Conservation (phyloP, 2,113 vertebrate species). For the Lycaon pictus region DNA sequence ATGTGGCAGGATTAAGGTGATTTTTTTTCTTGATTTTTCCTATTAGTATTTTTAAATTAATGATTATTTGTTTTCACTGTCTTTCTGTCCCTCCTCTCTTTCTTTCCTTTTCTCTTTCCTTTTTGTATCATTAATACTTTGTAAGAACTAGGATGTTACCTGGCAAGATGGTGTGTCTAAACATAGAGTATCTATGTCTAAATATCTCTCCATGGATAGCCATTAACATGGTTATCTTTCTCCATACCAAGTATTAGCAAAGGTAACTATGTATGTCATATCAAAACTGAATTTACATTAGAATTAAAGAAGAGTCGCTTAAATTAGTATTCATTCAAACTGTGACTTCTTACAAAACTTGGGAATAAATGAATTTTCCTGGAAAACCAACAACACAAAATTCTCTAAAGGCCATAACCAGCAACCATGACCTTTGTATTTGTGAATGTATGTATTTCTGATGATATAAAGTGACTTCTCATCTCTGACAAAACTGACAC, state of each 20-base stretch:
- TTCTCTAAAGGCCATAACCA: not conserved
- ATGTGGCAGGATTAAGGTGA: not conserved
- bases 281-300: not conserved
- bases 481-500: not conserved
- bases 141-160: not conserved
- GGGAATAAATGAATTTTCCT: not conserved
- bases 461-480: not conserved
- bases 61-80: not conserved
- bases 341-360: not conserved
- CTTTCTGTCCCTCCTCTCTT: too few species aligned
- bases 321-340: not conserved
- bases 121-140: not conserved
- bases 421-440: not conserved
- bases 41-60: not conserved
- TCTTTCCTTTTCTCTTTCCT: not conserved
- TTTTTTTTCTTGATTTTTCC: not conserved
- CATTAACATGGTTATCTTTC: not conserved
- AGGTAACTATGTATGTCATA: not conserved
- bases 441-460: too few species aligned
- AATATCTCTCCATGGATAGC: not conserved
- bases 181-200: not conserved
- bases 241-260: not conserved
- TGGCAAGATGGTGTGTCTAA: not conserved
- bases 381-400: not conserved
- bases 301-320: not conserved